These are phyloP conservation scores for Bufo bufo DNA, from an alignment of 2,113 vertebrate genomes.

Conservation along the genomic window DNA sequence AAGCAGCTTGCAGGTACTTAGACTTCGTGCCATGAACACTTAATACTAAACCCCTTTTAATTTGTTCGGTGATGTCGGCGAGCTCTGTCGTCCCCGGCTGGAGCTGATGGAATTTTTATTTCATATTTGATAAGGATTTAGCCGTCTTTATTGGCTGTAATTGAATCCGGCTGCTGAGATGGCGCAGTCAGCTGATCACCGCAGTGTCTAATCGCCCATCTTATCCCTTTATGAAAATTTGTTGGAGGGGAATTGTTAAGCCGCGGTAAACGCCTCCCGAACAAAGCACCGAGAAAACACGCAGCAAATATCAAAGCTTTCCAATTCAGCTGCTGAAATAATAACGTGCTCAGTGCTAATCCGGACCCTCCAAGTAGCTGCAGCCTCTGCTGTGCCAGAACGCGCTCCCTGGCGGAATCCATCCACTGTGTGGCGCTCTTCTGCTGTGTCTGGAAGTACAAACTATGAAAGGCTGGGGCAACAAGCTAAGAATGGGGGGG, in stretches of 20 bases:
- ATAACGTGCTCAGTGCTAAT: slow-evolving; percentile 61
- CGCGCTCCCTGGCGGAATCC: no score
- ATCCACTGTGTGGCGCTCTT: slow-evolving; percentile 1
- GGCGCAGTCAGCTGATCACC: slow-evolving; percentile 62
- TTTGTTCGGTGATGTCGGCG: slow-evolving; percentile 77
- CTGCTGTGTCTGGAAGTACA: no score
- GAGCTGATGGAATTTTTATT: slow-evolving; percentile 62
- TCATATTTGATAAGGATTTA: slow-evolving; percentile 70
- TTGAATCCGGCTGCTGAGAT: slow-evolving; percentile 66
- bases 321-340: no score
- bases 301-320: slow-evolving; percentile 61
- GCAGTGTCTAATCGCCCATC: slow-evolving; percentile 64
- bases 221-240: slow-evolving; percentile 72
- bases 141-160: slow-evolving; percentile 66
- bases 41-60: slow-evolving; percentile 84
- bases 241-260: slow-evolving; percentile 68
- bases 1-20: slow-evolving; percentile 87
- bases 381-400: no score
- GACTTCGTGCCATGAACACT: slow-evolving; percentile 82
- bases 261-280: slow-evolving; percentile 44
- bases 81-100: slow-evolving; percentile 74
- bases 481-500: no score
- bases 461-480: background rate
- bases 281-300: slow-evolving; percentile 55
- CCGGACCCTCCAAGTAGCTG: background rate